These are phyloP conservation scores for Silurus asotus DNA, from an alignment of 2,113 vertebrate genomes.

Conservation along the genomic window DNA sequence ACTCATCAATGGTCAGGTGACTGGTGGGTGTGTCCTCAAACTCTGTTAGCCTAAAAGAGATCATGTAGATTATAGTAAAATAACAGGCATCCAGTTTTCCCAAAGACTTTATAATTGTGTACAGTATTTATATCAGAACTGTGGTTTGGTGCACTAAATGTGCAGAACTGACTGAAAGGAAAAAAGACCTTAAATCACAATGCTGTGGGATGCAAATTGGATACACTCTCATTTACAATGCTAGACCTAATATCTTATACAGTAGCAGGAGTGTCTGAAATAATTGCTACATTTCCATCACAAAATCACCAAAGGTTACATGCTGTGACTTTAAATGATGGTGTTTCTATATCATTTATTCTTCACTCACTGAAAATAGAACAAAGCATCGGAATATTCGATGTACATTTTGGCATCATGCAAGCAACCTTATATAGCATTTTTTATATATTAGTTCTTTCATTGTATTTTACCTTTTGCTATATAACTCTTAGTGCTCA, in stretches of 20 bases:
- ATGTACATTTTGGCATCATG: neutral
- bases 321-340: neutral
- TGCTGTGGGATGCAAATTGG: neutral
- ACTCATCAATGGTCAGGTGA: constrained; percentile 95
- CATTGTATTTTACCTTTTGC: no score
- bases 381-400: neutral
- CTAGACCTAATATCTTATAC: neutral
- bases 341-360: neutral
- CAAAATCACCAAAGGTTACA: neutral
- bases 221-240: neutral
- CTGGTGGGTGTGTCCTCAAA: constrained; percentile 98
- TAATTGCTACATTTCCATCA: neutral
- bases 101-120: neutral
- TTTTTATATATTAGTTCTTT: neutral
- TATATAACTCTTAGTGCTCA: no score
- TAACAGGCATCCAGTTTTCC: neutral
- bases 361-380: neutral
- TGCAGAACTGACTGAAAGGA: neutral
- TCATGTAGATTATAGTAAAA: neutral
- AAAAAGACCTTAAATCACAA: neutral
- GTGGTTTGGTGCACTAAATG: neutral
- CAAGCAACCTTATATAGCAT: neutral
- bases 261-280: neutral
- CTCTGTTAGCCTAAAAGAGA: constrained; percentile 81
- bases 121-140: neutral